Evolutionary conservation across 64 coral and sea anemone species (phyloP).

Genomic region (Catalaphyllia jardinei): DNA sequence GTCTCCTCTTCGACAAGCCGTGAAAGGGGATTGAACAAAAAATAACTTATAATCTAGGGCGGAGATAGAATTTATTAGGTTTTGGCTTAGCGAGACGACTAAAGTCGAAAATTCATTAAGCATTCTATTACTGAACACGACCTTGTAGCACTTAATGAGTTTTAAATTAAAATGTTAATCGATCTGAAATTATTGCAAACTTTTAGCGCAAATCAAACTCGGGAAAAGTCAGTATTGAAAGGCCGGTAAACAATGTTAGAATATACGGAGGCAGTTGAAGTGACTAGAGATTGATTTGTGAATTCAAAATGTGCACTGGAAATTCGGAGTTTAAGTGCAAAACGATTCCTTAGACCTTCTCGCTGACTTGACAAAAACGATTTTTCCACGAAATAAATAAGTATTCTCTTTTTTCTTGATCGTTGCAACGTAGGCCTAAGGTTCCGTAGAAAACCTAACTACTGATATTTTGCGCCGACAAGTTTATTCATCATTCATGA

Average conservation of each 20-base stretch:
- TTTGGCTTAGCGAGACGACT: background rate
- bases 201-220: background rate
- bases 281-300: background rate
- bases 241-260: background rate
- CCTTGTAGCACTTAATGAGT: background rate
- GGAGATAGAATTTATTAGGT: background rate
- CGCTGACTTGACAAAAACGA: background rate
- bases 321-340: background rate
- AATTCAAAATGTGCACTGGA: background rate
- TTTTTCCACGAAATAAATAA: background rate
- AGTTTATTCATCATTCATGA: background rate
- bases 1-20: background rate
- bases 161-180: constrained; percentile 21
- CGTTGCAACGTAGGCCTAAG: too few species aligned
- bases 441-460: background rate
- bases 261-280: background rate
- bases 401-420: too few species aligned
- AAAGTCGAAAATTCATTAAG: background rate
- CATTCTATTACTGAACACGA: background rate
- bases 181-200: background rate
- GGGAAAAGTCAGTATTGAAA: background rate
- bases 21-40: background rate
- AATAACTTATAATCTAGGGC: background rate
- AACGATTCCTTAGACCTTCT: background rate
- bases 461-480: background rate